These are phyloP conservation scores for Tauraco erythrolophus DNA, from an alignment of 2,113 vertebrate species.

Conservation along the genomic window DNA sequence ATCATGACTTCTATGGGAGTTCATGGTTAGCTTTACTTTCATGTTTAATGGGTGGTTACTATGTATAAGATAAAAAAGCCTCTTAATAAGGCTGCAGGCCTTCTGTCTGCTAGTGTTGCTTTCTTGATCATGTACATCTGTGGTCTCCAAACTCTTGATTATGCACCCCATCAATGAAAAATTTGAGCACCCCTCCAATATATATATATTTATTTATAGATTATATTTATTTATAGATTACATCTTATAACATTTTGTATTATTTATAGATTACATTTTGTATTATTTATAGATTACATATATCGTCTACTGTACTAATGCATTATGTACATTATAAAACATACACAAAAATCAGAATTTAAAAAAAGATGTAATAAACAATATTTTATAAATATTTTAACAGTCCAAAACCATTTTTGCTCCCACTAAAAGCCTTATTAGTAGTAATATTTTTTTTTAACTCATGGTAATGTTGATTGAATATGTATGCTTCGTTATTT, in stretches of 20 bases:
- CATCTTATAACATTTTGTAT: no score
- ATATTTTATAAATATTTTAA: not conserved
- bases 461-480: not conserved
- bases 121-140: not conserved
- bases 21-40: not conserved
- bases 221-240: no score
- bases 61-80: not conserved
- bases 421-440: not conserved
- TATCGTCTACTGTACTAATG: not conserved
- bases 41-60: not conserved
- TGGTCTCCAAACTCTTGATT: not conserved
- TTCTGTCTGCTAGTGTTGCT: not conserved
- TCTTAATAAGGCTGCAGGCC: not conserved
- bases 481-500: not conserved
- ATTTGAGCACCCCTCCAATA: not conserved
- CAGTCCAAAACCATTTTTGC: not conserved
- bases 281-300: not conserved
- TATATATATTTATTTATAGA: not conserved
- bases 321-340: not conserved
- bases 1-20: not conserved
- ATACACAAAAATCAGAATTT: not conserved
- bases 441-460: not conserved
- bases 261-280: no score
- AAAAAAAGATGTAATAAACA: not conserved
- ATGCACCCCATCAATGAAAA: rapidly evolving